A percentile compares a stretch with the other conserved stretches of the same genome.
phyloP scores from a whole-genome alignment of 2,888 invertebrate genomes.

The Athetis lepigone region DNA sequence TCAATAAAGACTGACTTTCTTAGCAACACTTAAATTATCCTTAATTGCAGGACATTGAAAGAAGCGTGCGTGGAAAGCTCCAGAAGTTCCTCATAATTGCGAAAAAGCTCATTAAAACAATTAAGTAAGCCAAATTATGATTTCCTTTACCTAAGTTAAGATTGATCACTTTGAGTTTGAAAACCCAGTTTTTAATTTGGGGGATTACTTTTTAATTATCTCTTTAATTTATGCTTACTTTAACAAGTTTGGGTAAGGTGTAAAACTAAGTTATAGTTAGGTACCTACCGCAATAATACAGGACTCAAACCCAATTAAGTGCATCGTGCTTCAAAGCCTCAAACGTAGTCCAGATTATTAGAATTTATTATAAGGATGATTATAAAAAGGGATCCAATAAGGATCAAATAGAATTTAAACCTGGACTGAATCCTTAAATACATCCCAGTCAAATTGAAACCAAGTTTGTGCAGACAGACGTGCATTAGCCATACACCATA shows the following conservation, averaged over 20 bases:
- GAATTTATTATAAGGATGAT: no score
- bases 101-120: constrained; percentile 63
- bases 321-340: not conserved
- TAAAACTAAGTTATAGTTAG: not conserved
- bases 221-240: constrained; percentile 17
- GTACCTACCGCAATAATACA: no score
- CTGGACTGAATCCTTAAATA: not conserved
- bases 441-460: constrained; percentile 12
- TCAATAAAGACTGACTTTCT: constrained; percentile 42
- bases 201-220: constrained; percentile 38
- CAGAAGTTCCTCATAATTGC: constrained; percentile 51
- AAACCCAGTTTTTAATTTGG: constrained; percentile 33
- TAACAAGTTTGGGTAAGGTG: not conserved
- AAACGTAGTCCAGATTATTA: no score
- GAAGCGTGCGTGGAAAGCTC: constrained; percentile 48
- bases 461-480: not conserved
- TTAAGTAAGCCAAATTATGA: constrained; percentile 59
- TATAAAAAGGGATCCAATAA: not conserved
- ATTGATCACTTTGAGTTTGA: constrained; percentile 55
- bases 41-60: constrained; percentile 54
- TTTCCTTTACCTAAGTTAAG: constrained; percentile 53
- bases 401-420: constrained; percentile 13
- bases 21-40: constrained; percentile 50
- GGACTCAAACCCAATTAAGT: not conserved
- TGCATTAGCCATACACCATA: constrained; percentile 15